Evolutionary conservation across 2,797 vertebrate species (phyloP).

Genomic region (Catharus ustulatus): DNA sequence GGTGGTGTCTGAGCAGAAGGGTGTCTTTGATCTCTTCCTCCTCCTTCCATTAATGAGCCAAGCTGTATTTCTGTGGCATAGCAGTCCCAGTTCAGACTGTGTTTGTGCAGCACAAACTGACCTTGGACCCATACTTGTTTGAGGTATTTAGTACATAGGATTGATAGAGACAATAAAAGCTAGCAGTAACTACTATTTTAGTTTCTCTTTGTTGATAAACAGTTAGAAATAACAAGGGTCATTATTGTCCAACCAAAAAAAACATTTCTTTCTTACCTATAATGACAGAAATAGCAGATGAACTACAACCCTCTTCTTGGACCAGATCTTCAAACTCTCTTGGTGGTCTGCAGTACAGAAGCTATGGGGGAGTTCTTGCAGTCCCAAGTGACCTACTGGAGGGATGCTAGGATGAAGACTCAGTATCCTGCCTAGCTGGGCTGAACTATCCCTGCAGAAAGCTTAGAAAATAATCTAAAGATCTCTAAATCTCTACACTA

Average conservation of each 20-base stretch:
- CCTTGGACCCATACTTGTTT: not conserved
- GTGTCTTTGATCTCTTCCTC: not conserved
- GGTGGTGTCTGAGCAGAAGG: not conserved
- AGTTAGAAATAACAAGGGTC: not conserved
- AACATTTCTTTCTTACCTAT: not conserved
- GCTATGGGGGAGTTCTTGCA: not conserved
- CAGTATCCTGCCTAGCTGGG: not conserved
- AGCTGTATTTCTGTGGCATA: not conserved
- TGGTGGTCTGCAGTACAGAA: not conserved
- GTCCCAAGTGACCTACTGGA: not conserved
- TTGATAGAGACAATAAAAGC: not conserved
- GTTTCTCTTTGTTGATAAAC: not conserved
- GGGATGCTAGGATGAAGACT: not conserved
- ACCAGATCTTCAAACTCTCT: not conserved
- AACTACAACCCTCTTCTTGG: not conserved
- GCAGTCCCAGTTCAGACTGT: not conserved
- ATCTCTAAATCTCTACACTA: not conserved
- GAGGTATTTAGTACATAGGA: not conserved
- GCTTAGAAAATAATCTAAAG: not conserved
- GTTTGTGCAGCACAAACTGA: not conserved
- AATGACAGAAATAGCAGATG: not conserved
- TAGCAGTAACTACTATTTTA: not conserved
- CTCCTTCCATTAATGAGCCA: not conserved
- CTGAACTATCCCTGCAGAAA: not conserved
- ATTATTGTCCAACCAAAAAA: not conserved